Conservation (phyloP, 1,140 invertebrate genomes). For the Dreissena polymorpha region DNA sequence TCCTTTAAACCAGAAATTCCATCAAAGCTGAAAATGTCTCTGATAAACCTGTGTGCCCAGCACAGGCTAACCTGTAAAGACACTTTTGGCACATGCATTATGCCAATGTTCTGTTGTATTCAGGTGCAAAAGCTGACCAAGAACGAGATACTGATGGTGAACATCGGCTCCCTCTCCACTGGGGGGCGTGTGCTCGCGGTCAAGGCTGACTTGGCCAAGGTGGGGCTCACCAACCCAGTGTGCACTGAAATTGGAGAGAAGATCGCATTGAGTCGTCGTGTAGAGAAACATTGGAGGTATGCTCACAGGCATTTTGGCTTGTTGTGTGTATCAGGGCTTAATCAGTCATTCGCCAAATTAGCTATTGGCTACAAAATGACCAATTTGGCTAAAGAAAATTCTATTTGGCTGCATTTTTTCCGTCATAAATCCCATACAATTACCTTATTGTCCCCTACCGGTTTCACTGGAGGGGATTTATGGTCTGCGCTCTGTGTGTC, state of each 20-base stretch:
- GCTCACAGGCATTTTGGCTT: constrained; percentile 8
- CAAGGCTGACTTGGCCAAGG: constrained; percentile 98
- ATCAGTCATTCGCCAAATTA: not conserved
- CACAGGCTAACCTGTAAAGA: too few species aligned
- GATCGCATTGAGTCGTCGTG: constrained; percentile 97
- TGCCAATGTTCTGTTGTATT: not conserved
- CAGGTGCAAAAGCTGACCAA: constrained; percentile 93
- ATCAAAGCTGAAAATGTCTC: too few species aligned
- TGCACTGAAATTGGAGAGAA: constrained; percentile 99
- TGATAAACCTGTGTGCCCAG: too few species aligned
- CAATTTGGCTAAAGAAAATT: not conserved
- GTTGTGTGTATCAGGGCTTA: not conserved
- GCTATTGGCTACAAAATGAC: not conserved
- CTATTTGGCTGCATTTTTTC: too few species aligned
- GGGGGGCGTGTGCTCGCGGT: constrained; percentile 98
- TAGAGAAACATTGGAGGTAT: constrained; percentile 99
- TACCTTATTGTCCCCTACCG: too few species aligned
- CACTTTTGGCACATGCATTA: too few species aligned
- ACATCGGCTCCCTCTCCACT: constrained; percentile 99
- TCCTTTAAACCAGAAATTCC: too few species aligned
- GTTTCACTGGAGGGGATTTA: too few species aligned
- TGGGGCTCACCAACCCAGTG: constrained; percentile 97
- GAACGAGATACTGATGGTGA: constrained; percentile 95
- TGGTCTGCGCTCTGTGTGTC: too few species aligned
- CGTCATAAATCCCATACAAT: too few species aligned